A percentile compares a stretch with the other conserved stretches of the same genome.
These are phyloP conservation scores for Lophotriccus pileatus DNA, from an alignment of 2,797 vertebrate species.

Conservation along the genomic window DNA sequence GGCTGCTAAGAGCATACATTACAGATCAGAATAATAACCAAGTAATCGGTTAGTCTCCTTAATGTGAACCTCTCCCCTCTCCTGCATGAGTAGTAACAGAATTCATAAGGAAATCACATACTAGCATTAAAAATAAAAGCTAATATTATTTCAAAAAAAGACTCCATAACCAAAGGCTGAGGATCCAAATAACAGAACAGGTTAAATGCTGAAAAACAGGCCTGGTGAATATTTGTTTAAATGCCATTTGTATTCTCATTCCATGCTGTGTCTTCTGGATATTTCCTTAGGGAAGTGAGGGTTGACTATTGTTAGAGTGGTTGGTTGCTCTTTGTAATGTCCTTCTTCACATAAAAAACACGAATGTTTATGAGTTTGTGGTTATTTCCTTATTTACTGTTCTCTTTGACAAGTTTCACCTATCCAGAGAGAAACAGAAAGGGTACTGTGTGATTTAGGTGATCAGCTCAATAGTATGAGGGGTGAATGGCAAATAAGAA, in stretches of 20 bases:
- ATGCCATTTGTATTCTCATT: background rate
- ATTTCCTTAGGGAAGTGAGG: background rate
- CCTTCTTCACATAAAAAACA: background rate
- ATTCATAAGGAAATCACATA: background rate
- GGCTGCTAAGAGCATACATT: background rate
- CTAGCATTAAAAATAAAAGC: background rate
- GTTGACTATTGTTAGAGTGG: background rate
- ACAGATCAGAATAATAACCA: conserved; percentile 36
- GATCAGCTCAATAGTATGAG: conserved; percentile 3
- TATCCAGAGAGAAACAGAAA: conserved; percentile 10
- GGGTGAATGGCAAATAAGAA: conserved; percentile 8
- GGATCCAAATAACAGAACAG: background rate
- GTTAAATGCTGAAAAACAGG: background rate
- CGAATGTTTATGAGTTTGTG: background rate
- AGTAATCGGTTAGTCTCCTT: background rate
- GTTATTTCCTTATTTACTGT: conserved; percentile 40
- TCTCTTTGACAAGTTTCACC: conserved; percentile 26
- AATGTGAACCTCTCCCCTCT: background rate
- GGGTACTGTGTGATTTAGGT: conserved; percentile 25
- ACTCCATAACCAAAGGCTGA: background rate
- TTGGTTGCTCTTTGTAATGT: conserved; percentile 9
- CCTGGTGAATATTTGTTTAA: background rate
- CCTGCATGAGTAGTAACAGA: background rate
- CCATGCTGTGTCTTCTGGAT: background rate
- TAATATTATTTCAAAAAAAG: background rate